A percentile compares a stretch with the other conserved stretches of the same genome.
Evolutionary conservation across 2,888 invertebrate genomes (phyloP).

Genomic region (Catocala sponsa): DNA sequence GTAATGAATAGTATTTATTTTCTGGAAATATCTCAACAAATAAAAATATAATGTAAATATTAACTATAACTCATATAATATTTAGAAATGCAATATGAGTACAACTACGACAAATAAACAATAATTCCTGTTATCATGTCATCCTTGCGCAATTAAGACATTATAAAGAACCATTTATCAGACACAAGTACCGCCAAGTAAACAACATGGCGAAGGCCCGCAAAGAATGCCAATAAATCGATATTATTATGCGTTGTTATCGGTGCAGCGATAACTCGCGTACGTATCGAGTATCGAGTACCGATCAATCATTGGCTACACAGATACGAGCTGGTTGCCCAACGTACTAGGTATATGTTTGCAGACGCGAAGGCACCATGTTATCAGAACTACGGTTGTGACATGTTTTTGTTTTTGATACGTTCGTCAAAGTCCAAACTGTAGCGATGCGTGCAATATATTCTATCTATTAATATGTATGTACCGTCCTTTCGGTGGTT

Average conservation of each 20-base stretch:
- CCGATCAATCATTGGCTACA: conserved; percentile 38
- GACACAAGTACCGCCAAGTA: conserved; percentile 2
- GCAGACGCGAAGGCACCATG: conserved; percentile 54
- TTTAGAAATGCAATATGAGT: too few relatives aligned
- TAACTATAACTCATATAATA: too few relatives aligned
- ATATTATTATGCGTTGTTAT: conserved; percentile 27
- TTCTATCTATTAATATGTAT: too few relatives aligned
- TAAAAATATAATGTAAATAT: too few relatives aligned
- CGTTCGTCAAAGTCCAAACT: background rate
- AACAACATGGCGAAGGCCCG: conserved; percentile 4
- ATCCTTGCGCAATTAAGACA: conserved; percentile 13
- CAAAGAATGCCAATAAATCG: conserved; percentile 43
- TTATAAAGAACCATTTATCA: conserved; percentile 26
- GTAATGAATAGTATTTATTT: too few relatives aligned
- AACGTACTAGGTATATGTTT: conserved; percentile 36
- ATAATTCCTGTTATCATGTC: conserved; percentile 24
- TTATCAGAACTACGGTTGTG: conserved; percentile 32
- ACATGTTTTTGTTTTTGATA: conserved; percentile 38
- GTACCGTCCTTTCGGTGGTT: too few relatives aligned
- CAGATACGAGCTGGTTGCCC: conserved; percentile 32
- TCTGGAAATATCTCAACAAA: too few relatives aligned
- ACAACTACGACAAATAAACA: background rate
- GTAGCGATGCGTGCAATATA: too few relatives aligned
- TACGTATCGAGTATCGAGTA: conserved; percentile 1
- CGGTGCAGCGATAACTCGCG: conserved; percentile 38